Evolutionary conservation across 2,888 invertebrate genomes (phyloP).

Genomic region (Lydus trimaculatus): DNA sequence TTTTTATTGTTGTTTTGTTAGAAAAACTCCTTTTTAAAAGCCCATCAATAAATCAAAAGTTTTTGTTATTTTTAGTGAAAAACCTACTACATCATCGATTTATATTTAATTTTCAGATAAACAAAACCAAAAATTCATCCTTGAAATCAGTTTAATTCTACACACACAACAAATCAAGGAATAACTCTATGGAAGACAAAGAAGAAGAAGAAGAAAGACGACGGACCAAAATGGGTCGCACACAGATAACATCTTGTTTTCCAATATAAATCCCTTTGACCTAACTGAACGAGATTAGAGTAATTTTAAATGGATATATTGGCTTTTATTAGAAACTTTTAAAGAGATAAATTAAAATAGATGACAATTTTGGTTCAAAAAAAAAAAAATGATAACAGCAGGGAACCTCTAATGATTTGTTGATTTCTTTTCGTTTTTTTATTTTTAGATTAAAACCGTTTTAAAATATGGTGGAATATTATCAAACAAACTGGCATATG

Average conservation of each 20-base stretch:
- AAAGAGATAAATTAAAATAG: background rate
- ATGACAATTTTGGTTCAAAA: background rate
- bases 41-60: background rate
- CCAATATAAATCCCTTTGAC: slow-evolving; percentile 16
- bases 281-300: slow-evolving; percentile 26
- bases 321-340: slow-evolving; percentile 10
- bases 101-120: too few species aligned
- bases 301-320: slow-evolving; percentile 28
- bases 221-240: background rate
- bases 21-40: background rate
- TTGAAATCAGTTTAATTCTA: too few species aligned
- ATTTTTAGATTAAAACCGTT: background rate
- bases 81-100: background rate
- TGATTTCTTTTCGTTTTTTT: too few species aligned
- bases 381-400: too few species aligned
- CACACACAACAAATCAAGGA: background rate
- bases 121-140: too few species aligned
- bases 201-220: too few species aligned
- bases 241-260: slow-evolving; percentile 30
- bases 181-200: too few species aligned
- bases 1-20: background rate
- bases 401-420: background rate
- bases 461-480: background rate
- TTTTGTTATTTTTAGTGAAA: background rate
- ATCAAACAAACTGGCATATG: background rate